These are phyloP conservation scores for Hemibagrus wyckioides DNA, from an alignment of 2,113 vertebrate species.

Conservation along the genomic window DNA sequence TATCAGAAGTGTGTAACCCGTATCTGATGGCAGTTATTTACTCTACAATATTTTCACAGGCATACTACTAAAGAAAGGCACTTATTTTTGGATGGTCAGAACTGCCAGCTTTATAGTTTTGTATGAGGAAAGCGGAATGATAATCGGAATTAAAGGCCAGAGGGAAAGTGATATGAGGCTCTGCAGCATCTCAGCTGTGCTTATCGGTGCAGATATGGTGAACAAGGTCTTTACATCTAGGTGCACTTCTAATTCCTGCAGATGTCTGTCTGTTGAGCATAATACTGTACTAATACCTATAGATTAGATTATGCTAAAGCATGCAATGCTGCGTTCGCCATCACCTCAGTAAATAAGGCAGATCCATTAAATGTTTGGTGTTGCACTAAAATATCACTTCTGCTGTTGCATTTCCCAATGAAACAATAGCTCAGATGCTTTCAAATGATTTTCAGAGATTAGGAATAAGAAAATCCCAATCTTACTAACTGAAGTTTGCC, in stretches of 20 bases:
- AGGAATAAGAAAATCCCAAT: not conserved
- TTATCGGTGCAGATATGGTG: not conserved
- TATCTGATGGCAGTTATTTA: conserved; percentile 1
- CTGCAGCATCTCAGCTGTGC: not conserved
- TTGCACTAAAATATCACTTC: not conserved
- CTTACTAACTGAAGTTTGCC: not conserved
- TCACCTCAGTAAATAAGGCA: not conserved
- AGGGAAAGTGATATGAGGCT: conserved; percentile 20
- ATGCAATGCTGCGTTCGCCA: conserved; percentile 16
- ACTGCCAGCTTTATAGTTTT: conserved; percentile 12
- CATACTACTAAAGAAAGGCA: not conserved
- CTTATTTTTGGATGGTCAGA: conserved; percentile 4
- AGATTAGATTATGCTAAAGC: conserved; percentile 22
- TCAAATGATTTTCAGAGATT: not conserved
- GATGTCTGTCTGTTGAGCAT: not conserved
- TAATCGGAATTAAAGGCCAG: conserved; percentile 1
- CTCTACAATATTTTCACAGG: not conserved
- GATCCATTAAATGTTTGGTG: not conserved
- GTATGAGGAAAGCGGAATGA: not conserved
- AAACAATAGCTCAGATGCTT: not conserved
- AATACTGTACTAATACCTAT: conserved; percentile 24
- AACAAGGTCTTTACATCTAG: conserved; percentile 11
- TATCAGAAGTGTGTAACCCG: not conserved
- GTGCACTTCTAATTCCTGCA: not conserved
- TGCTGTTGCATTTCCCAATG: conserved; percentile 6